phyloP scores from a whole-genome alignment of 2,797 vertebrate genomes.

The Aythya fuligula region DNA sequence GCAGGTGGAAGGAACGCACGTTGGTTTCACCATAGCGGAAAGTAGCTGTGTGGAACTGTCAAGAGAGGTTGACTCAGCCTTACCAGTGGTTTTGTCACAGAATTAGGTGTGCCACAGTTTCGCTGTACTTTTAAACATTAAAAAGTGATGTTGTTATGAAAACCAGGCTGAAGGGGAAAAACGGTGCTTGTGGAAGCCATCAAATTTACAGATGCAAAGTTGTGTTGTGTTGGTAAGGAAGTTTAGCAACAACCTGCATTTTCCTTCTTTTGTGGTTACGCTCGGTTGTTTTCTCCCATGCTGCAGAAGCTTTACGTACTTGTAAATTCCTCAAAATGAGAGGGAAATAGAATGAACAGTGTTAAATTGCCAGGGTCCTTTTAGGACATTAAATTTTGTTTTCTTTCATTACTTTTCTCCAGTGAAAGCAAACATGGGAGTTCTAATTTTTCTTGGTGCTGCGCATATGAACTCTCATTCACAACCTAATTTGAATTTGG shows the following conservation, averaged over 20 bases:
- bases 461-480: accelerated
- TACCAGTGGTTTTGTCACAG: not conserved
- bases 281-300: not conserved
- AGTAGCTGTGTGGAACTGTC: not conserved
- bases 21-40: not conserved
- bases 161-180: not conserved
- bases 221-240: not conserved
- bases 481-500: not conserved
- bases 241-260: not conserved
- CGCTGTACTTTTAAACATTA: not conserved
- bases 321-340: accelerated
- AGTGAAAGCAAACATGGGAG: not conserved
- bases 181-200: not conserved
- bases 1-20: not conserved
- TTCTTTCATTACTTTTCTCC: not conserved
- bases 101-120: not conserved
- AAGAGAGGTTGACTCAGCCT: not conserved
- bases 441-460: not conserved
- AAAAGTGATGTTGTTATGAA: not conserved
- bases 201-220: not conserved
- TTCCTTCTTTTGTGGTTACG: not conserved
- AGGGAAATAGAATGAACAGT: not conserved
- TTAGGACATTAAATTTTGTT: not conserved
- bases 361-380: not conserved
- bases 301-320: not conserved